These are phyloP conservation scores for Plemyria rubiginata DNA, from an alignment of 2,888 invertebrate genomes.

Conservation along the genomic window DNA sequence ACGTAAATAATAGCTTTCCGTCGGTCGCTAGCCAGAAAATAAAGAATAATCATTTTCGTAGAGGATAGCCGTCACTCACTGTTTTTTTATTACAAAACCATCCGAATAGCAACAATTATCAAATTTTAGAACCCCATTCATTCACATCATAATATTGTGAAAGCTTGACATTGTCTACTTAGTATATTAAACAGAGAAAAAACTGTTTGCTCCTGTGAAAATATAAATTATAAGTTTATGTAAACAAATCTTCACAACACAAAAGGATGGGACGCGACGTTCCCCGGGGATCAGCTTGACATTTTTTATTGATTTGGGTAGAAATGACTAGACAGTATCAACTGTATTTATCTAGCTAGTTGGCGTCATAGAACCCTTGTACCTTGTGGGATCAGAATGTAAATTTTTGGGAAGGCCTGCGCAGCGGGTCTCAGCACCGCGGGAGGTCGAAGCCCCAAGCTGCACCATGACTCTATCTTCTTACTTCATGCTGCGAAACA, in stretches of 20 bases:
- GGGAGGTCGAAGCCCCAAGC: slow-evolving; percentile 61
- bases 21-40: slow-evolving; percentile 43
- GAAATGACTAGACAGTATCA: slow-evolving; percentile 62
- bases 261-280: slow-evolving; percentile 43
- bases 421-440: slow-evolving; percentile 62
- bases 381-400: slow-evolving; percentile 69
- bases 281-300: slow-evolving; percentile 57
- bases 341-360: slow-evolving; percentile 51
- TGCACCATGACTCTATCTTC: slow-evolving; percentile 70
- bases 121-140: slow-evolving; percentile 2
- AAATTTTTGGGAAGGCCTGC: slow-evolving; percentile 69
- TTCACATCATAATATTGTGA: slow-evolving; percentile 24
- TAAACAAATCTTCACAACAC: slow-evolving; percentile 59
- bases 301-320: slow-evolving; percentile 63
- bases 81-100: background rate
- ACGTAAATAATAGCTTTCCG: slow-evolving; percentile 55
- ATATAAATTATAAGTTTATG: slow-evolving; percentile 47
- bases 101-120: background rate
- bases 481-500: slow-evolving; percentile 79
- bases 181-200: slow-evolving; percentile 35
- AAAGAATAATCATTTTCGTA: slow-evolving; percentile 26
- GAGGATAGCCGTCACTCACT: background rate
- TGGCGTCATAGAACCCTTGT: slow-evolving; percentile 58
- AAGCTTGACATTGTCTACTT: slow-evolving; percentile 21
- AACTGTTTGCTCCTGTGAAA: slow-evolving; percentile 37